phyloP scores from a whole-genome alignment of 2,797 vertebrate genomes.

The Danio choprae region DNA sequence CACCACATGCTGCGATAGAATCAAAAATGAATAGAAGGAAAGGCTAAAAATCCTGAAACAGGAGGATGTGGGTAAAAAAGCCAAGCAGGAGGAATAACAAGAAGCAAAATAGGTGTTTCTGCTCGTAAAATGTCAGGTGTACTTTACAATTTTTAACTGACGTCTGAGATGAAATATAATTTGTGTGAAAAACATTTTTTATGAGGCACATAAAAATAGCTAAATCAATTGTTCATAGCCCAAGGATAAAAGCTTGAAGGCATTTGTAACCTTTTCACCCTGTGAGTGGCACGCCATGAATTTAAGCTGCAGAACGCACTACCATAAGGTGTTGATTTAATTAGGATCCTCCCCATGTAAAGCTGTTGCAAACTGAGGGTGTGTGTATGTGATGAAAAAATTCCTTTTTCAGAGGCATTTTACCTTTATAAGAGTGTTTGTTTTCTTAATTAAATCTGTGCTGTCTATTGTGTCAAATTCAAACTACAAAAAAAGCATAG shows the following conservation, averaged over 20 bases:
- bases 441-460: too few relatives aligned
- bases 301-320: slow-evolving; percentile 11
- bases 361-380: not conserved
- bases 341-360: slow-evolving; percentile 22
- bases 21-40: slow-evolving; percentile 71
- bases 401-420: not conserved
- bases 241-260: not conserved
- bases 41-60: slow-evolving; percentile 54
- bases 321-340: not conserved
- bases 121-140: not conserved
- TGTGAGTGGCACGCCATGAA: slow-evolving; percentile 33
- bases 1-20: slow-evolving; percentile 66
- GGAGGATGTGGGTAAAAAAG: slow-evolving; percentile 44
- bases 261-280: slow-evolving; percentile 42
- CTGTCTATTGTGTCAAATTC: too few relatives aligned
- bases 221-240: slow-evolving; percentile 10
- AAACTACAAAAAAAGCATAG: too few relatives aligned
- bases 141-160: not conserved
- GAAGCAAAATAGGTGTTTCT: not conserved
- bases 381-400: slow-evolving; percentile 23
- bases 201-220: not conserved
- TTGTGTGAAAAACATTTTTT: not conserved
- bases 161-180: not conserved
- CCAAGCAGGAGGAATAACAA: not conserved
- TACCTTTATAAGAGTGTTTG: too few relatives aligned